These are phyloP conservation scores for Pseudomyrmex gracilis DNA, from an alignment of 1,140 invertebrate species.

Conservation along the genomic window DNA sequence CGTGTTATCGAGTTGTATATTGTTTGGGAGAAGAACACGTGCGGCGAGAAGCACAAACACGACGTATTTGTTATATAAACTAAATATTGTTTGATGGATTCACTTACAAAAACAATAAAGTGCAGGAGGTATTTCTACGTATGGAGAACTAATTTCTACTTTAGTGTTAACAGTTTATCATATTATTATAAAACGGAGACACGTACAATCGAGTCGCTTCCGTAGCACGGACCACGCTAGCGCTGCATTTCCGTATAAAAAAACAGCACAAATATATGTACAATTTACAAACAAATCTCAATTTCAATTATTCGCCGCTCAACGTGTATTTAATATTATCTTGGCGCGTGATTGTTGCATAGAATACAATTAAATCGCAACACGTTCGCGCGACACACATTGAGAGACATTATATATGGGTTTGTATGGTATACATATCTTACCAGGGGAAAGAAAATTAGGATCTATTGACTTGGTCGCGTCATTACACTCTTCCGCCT, in stretches of 20 bases:
- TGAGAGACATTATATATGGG: slow-evolving; percentile 1
- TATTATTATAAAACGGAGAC: slow-evolving; percentile 71
- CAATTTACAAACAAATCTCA: slow-evolving; percentile 17
- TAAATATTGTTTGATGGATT: slow-evolving; percentile 56
- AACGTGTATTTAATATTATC: slow-evolving; percentile 10
- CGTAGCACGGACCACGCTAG: slow-evolving; percentile 95
- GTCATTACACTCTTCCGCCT: slow-evolving; percentile 93
- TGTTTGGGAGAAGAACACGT: slow-evolving; percentile 26
- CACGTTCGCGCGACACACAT: neutral
- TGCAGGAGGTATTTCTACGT: slow-evolving; percentile 69
- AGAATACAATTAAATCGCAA: neutral
- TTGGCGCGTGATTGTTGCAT: neutral
- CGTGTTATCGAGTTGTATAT: neutral
- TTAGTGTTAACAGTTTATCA: slow-evolving; percentile 65
- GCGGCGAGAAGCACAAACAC: slow-evolving; percentile 49
- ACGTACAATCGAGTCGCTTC: slow-evolving; percentile 95
- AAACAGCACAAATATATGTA: slow-evolving; percentile 33
- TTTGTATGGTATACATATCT: slow-evolving; percentile 62
- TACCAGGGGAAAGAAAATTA: slow-evolving; percentile 94
- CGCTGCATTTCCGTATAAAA: slow-evolving; percentile 87
- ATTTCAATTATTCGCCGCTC: slow-evolving; percentile 4
- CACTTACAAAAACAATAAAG: slow-evolving; percentile 72
- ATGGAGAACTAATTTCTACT: slow-evolving; percentile 75
- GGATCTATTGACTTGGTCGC: slow-evolving; percentile 91
- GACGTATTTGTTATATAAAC: slow-evolving; percentile 14